Base-by-base conservation (phyloP, 2,888 invertebrate species). In the Empis stercorea region DNA sequence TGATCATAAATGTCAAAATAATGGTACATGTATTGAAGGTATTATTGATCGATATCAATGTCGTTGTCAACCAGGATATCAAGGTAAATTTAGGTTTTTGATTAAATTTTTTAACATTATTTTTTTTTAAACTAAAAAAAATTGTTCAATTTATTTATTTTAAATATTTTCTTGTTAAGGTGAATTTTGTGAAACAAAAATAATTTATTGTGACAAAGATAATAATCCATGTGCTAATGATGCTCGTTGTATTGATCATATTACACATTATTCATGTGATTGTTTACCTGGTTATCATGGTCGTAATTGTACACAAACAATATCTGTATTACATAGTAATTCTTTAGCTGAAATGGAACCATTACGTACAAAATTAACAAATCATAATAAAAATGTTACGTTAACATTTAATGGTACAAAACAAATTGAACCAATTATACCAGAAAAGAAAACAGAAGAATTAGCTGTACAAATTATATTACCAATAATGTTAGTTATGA, bases 211-310 rank as follows among this genome's bases (percentile, higher is more conserved):
- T 73, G 83, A 85, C 46, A 77, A 81, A 48, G 87, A 87, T 60
- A 89, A 84, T 73, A 93, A 96, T 73, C 97, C 95, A 39, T 99
- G 99, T 68, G 80, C 84, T 56, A 95, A 96, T 71, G 88, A 88
- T 11, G 96, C 88, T 20, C 78, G 79, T 51, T 97, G 97, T 70
- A 75, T 84, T 45, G 87, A 91, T 71, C 87, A 87, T 70, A 78
- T 76, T 60, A 84, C 83, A 55, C 86, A 88, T 72, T 92, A 93
- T 73, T 81, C 85, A 48, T 93, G 91, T 71, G 79, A 85, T 58
- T 92, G 91, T 67, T 75, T 81, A 55, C 74, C 80, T 54, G 95
- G 95, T 1, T 96, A 86, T 74, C 80, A 84, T 56, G 95, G 94
- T 32, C 82, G 84, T 64, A 96, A 97, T 73, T 99, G 96, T 70